These are phyloP conservation scores for Entomyzon cyanotis DNA, from an alignment of 2,113 vertebrate genomes.

Conservation along the genomic window DNA sequence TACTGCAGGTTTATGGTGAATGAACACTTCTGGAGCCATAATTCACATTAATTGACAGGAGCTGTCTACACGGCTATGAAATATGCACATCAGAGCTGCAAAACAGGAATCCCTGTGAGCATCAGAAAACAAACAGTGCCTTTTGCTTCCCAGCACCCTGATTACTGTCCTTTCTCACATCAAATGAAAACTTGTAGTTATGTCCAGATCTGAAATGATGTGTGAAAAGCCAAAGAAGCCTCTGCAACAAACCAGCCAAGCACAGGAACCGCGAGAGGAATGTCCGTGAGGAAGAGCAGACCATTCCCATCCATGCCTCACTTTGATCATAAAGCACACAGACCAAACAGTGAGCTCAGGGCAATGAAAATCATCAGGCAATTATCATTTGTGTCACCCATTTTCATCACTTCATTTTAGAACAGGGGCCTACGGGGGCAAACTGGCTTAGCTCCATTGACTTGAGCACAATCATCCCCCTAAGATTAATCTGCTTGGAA, in stretches of 20 bases:
- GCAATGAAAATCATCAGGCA: conserved; percentile 28
- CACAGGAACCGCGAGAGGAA: not conserved
- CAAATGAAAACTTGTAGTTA: not conserved
- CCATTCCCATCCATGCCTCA: not conserved
- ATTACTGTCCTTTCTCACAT: conserved; percentile 7
- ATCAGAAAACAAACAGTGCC: conserved; percentile 23
- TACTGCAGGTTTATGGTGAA: conserved; percentile 42
- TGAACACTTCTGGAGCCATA: not conserved
- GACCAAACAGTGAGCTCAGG: not conserved
- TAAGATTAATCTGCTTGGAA: not conserved
- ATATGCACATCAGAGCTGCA: not conserved
- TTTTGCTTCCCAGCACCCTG: not conserved
- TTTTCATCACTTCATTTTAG: conserved; percentile 30
- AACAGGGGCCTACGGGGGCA: not conserved
- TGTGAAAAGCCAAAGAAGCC: not conserved
- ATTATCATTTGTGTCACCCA: not conserved
- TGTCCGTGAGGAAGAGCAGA: not conserved
- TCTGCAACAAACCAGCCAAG: not conserved
- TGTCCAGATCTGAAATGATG: not conserved
- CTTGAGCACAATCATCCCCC: not conserved
- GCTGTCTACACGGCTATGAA: conserved; percentile 36
- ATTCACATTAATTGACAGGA: conserved; percentile 52
- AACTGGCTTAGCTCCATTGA: not conserved
- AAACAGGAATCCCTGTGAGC: conserved; percentile 60
- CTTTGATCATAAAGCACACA: not conserved